A percentile compares a stretch with the other conserved stretches of the same genome.
These are phyloP conservation scores for Pristiophorus japonicus DNA, from an alignment of 2,113 vertebrate genomes.

Conservation along the genomic window DNA sequence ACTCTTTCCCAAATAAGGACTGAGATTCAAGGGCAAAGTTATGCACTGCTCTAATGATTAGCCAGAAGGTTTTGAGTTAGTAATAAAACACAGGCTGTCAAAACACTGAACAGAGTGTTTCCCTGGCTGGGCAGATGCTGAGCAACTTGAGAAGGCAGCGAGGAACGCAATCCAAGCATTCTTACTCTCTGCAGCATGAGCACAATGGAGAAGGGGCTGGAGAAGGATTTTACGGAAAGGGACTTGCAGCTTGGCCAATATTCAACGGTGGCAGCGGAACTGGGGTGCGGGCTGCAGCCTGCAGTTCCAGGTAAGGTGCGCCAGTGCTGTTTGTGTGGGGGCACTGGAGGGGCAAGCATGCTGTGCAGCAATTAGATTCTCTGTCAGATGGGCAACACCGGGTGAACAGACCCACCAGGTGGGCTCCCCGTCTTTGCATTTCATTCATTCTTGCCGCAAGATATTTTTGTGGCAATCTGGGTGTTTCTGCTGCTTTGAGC, in stretches of 20 bases:
- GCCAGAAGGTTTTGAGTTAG: neutral
- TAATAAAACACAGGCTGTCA: neutral
- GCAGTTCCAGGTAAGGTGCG: constrained; percentile 59
- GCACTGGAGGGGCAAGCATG: neutral
- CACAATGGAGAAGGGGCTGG: neutral
- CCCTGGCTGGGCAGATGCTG: neutral
- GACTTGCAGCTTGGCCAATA: constrained; percentile 28
- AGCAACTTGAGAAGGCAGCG: neutral
- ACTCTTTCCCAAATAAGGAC: neutral
- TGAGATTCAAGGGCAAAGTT: neutral
- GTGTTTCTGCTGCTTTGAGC: neutral
- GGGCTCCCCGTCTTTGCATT: neutral
- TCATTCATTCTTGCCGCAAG: neutral
- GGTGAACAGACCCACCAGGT: neutral
- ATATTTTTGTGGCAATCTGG: neutral
- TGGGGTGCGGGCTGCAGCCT: constrained; percentile 58
- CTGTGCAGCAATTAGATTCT: neutral
- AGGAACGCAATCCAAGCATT: neutral
- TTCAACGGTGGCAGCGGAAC: constrained; percentile 53
- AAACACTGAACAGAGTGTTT: neutral
- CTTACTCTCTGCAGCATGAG: neutral
- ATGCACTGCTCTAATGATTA: neutral
- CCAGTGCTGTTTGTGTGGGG: neutral
- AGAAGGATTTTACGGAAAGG: neutral
- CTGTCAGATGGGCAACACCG: neutral